These are phyloP conservation scores for Tinea trinotella DNA, from an alignment of 2,888 invertebrate species.

Conservation along the genomic window DNA sequence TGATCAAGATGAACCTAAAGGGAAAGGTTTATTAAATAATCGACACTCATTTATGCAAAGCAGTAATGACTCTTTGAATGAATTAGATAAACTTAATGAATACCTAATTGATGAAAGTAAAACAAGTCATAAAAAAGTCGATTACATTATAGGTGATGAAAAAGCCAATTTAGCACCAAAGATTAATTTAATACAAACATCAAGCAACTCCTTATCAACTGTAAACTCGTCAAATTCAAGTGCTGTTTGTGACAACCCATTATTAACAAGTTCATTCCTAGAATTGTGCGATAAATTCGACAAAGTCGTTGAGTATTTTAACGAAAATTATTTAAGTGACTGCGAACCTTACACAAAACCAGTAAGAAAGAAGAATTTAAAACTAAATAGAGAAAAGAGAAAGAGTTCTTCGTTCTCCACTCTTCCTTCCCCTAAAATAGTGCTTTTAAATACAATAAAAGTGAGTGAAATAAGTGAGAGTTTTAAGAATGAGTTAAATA, in stretches of 20 bases:
- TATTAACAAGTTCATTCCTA: constrained; percentile 36
- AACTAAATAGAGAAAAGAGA: constrained; percentile 37
- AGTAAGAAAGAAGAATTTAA: constrained; percentile 22
- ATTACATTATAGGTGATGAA: not conserved
- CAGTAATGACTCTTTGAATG: constrained; percentile 47
- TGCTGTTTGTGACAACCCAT: constrained; percentile 29
- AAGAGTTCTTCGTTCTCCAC: constrained; percentile 53
- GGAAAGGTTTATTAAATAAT: constrained; percentile 30
- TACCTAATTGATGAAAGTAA: not conserved
- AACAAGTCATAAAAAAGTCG: not conserved
- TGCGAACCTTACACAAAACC: constrained; percentile 57
- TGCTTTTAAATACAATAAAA: constrained; percentile 43
- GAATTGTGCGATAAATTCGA: constrained; percentile 54
- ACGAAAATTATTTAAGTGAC: constrained; percentile 59
- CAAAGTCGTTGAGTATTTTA: constrained; percentile 57
- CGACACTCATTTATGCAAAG: constrained; percentile 46
- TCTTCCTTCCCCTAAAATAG: constrained; percentile 51
- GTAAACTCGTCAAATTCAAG: constrained; percentile 46
- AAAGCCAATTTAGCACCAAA: not conserved
- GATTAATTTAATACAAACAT: constrained; percentile 27
- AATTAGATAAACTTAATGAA: constrained; percentile 27
- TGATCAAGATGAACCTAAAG: constrained; percentile 29
- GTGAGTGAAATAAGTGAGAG: constrained; percentile 51
- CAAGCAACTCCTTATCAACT: constrained; percentile 48
- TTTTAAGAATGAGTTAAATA: constrained; percentile 43